Base-by-base conservation (phyloP, 2,113 vertebrate genomes). In the Labeo catla region DNA sequence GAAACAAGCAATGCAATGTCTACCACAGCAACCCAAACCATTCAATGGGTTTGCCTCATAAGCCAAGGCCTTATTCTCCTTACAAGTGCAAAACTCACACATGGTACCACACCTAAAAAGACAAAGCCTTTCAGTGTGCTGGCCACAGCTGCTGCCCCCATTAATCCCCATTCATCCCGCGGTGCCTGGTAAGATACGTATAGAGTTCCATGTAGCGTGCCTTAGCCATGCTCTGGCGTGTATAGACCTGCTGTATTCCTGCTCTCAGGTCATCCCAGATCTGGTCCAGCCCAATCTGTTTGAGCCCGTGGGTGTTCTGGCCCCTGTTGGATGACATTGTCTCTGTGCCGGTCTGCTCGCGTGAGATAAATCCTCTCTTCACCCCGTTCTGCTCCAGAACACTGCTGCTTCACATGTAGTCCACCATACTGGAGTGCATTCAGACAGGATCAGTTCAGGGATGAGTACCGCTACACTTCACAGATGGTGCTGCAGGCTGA, bases 181-280 rank as follows among this genome's bases (percentile, higher is more conserved):
- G 0, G 50, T 79, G 63, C 21, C 57, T 59, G 49, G 36, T 68
- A 96, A 96, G 98, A 99, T 99, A 99, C 98, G 98, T 99, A 95
- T 99, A 99, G 92, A 99, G 98, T 94, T 99, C 98, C 98, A 99
- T 99, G 94, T 99, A 97, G 93, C 96, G 95, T 89, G 96, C 96
- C 85, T 97, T 97, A 0, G 96, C 96, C 96, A 97, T 97, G 88
- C 96, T 97, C 91, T 97, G 96, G 88, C 96, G 93, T 87, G 96
- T 97, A 84, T 97, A 97, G 87, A 97, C 96, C 88, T 97, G 96
- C 91, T 97, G 96, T 91, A 97, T 97, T 76, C 96, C 96, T 80
- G 96, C 95, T 91, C 96, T 92, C 86, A 97, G 94, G 90, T 97
- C 96, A 66, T 97, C 96, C 96, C 96, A 97, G 92, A 97, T 97